Evolutionary conservation across 1,140 invertebrate species (phyloP).

Genomic region (Apis dorsata): DNA sequence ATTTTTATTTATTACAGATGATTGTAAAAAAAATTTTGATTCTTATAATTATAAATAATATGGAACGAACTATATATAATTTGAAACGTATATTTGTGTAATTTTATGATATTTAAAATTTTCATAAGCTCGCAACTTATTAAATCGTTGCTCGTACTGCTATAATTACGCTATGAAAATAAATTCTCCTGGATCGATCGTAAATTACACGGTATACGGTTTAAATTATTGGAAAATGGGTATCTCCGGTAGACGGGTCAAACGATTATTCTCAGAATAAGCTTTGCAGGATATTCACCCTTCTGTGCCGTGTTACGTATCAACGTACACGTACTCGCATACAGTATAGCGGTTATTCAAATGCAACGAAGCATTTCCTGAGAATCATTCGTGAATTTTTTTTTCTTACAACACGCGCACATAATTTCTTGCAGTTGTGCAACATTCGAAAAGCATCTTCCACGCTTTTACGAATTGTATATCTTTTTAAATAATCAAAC

Average conservation of each 20-base stretch:
- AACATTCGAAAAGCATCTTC: neutral
- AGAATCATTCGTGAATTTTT: constrained; percentile 4
- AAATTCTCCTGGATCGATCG: constrained; percentile 9
- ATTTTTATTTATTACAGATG: no score
- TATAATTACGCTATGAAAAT: constrained; percentile 28
- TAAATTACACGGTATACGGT: constrained; percentile 22
- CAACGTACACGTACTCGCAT: neutral
- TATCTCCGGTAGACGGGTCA: constrained; percentile 41
- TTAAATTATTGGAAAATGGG: constrained; percentile 43
- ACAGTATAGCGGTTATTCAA: neutral
- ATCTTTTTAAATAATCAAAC: neutral
- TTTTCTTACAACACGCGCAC: neutral
- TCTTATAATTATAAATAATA: neutral
- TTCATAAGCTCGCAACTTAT: neutral
- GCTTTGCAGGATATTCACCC: constrained; percentile 25
- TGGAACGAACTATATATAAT: neutral
- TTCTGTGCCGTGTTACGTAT: neutral
- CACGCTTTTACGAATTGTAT: neutral
- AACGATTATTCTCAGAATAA: constrained; percentile 38
- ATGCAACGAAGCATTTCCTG: neutral
- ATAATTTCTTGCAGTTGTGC: neutral
- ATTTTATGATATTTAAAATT: neutral
- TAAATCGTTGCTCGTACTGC: neutral
- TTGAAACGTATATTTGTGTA: neutral
- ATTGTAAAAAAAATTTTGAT: neutral